Evolutionary conservation across 2,888 invertebrate species (phyloP).

Genomic region (Amblyjoppa fuscipennis): DNA sequence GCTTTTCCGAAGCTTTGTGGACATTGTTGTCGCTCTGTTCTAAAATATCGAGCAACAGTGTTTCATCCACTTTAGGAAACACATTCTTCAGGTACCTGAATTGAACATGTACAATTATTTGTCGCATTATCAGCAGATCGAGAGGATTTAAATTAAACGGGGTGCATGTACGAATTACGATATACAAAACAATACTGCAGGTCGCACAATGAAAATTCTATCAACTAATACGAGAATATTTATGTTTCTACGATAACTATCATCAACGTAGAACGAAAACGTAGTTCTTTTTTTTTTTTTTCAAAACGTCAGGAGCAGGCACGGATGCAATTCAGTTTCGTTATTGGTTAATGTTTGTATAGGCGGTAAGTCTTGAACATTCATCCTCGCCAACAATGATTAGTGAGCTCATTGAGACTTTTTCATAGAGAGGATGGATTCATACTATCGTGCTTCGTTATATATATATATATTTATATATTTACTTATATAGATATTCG

Average conservation of each 20-base stretch:
- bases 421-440: constrained; percentile 17
- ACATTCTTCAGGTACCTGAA: constrained; percentile 95
- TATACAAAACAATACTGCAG: constrained; percentile 57
- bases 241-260: constrained; percentile 50
- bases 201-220: constrained; percentile 51
- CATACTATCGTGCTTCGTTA: constrained; percentile 33
- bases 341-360: constrained; percentile 12
- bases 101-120: constrained; percentile 61
- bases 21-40: constrained; percentile 96
- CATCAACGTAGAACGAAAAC: constrained; percentile 14
- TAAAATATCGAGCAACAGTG: constrained; percentile 92
- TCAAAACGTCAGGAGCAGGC: constrained; percentile 37
- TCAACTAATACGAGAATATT: constrained; percentile 50
- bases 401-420: not conserved
- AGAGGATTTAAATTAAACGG: constrained; percentile 32
- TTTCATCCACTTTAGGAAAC: constrained; percentile 96
- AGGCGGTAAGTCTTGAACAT: not conserved
- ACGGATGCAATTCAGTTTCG: constrained; percentile 46
- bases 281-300: constrained; percentile 11
- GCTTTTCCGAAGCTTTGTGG: constrained; percentile 93
- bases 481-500: constrained; percentile 16
- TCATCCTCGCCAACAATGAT: not conserved
- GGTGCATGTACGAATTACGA: constrained; percentile 63
- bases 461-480: too few relatives aligned
- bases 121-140: constrained; percentile 19